These are phyloP conservation scores for Hyposmocoma kahamanoa DNA, from an alignment of 1,140 invertebrate genomes.

Conservation along the genomic window DNA sequence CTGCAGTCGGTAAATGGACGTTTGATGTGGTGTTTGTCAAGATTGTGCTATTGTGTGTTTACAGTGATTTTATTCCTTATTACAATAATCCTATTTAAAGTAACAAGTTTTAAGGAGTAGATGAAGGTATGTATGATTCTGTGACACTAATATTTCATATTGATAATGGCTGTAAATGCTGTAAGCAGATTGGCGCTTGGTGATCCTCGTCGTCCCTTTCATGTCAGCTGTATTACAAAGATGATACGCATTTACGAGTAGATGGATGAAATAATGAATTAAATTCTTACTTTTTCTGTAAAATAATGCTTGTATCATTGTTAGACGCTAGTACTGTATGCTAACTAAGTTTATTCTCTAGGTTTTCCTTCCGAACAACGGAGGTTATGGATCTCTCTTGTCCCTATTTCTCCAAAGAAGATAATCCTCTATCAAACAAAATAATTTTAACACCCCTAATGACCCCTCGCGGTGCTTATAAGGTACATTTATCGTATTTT, in stretches of 20 bases:
- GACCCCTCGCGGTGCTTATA: slow-evolving; percentile 48
- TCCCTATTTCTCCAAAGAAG: slow-evolving; percentile 58
- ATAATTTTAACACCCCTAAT: slow-evolving; percentile 59
- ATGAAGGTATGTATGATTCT: slow-evolving; percentile 61
- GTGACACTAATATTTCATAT: slow-evolving; percentile 22
- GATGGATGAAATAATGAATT: slow-evolving; percentile 61
- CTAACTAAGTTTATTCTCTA: slow-evolving; percentile 49
- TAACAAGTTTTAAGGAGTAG: slow-evolving; percentile 71
- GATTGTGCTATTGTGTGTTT: slow-evolving; percentile 73
- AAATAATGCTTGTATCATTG: slow-evolving; percentile 27
- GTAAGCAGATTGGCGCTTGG: slow-evolving; percentile 55
- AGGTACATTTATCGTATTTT: slow-evolving; percentile 41
- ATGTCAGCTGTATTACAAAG: slow-evolving; percentile 69
- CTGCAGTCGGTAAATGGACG: slow-evolving; percentile 74
- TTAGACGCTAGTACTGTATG: slow-evolving; percentile 25
- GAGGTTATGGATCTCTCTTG: slow-evolving; percentile 66
- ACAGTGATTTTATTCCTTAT: slow-evolving; percentile 66
- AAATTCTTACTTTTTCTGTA: slow-evolving; percentile 46
- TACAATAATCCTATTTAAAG: slow-evolving; percentile 67
- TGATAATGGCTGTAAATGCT: slow-evolving; percentile 15
- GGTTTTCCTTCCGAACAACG: slow-evolving; percentile 55
- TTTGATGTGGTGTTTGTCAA: slow-evolving; percentile 74
- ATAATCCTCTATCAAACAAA: slow-evolving; percentile 50
- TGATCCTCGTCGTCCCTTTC: slow-evolving; percentile 57
- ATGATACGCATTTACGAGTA: slow-evolving; percentile 64